Percentiles rank a stretch among this genome's conserved stretches.
Evolutionary conservation across 2,113 vertebrate species (phyloP).

Genomic region (Cricetomys ansorgei): DNA sequence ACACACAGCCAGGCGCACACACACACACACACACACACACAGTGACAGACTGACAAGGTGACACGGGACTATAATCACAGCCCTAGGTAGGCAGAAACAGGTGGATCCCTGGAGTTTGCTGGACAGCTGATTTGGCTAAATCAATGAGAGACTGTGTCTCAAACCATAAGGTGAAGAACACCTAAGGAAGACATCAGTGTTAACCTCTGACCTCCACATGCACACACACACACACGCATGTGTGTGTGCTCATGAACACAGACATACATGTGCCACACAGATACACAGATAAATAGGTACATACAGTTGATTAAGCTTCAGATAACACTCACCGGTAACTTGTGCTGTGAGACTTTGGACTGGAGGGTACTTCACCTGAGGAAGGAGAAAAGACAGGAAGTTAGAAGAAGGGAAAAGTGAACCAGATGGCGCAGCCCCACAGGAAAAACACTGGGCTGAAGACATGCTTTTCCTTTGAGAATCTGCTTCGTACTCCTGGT

Average conservation of each 20-base stretch:
- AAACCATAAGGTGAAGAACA: neutral
- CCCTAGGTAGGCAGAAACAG: neutral
- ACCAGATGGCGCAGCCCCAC: neutral
- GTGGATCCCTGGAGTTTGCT: neutral
- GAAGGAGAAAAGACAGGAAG: neutral
- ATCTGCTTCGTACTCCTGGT: no score
- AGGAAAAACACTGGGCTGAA: neutral
- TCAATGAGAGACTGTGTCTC: neutral
- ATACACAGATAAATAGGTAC: neutral
- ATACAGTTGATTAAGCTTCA: neutral
- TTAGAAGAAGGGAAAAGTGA: neutral
- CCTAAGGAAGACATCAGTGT: neutral
- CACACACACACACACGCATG: neutral
- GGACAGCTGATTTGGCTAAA: neutral
- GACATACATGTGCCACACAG: neutral
- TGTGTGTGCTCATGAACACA: neutral
- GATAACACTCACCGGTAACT: constrained; percentile 71
- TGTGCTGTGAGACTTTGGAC: constrained; percentile 61
- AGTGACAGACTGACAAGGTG: neutral
- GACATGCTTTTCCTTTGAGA: neutral
- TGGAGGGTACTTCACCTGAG: constrained; percentile 57
- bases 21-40: neutral
- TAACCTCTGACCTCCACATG: no score
- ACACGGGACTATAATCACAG: neutral
- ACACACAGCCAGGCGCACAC: neutral